These are phyloP conservation scores for Bicyclus anynana DNA, from an alignment of 1,140 invertebrate genomes.

Conservation along the genomic window DNA sequence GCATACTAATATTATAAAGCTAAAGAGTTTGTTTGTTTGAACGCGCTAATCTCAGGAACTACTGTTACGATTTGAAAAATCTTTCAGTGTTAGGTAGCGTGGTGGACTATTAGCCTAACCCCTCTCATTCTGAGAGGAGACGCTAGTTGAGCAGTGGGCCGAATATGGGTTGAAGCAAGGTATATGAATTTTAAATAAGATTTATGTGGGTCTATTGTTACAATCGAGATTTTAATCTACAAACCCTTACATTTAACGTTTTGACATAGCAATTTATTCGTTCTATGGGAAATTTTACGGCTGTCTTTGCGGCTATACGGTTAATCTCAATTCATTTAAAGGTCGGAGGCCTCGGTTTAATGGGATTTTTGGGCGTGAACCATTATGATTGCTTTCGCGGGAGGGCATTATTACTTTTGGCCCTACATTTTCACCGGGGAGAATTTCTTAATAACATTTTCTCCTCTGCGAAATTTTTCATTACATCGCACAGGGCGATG, in stretches of 20 bases:
- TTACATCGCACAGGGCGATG: neutral
- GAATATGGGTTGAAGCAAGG: no score
- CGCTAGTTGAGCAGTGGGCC: no score
- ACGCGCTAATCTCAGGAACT: no score
- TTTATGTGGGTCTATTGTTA: neutral
- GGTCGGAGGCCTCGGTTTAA: constrained; percentile 11
- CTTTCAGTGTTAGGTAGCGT: no score
- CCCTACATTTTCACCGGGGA: constrained; percentile 1
- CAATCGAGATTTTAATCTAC: neutral
- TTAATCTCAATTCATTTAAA: constrained; percentile 12
- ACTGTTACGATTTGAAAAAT: no score
- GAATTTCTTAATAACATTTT: constrained; percentile 8
- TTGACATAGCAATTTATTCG: neutral
- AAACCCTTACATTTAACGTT: neutral
- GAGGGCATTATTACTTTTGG: constrained; percentile 5
- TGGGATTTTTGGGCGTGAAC: constrained; percentile 9
- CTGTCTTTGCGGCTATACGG: constrained; percentile 1
- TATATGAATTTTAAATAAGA: neutral
- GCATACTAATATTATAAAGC: no score
- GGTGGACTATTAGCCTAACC: no score
- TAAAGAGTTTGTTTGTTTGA: no score
- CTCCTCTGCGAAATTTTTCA: neutral
- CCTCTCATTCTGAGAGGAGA: no score
- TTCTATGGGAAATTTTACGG: neutral
- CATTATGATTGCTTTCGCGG: constrained; percentile 16